A percentile compares a stretch with the other conserved stretches of the same genome.
phyloP scores from a whole-genome alignment of 1,140 invertebrate species.

The Paraescarpia echinospica region DNA sequence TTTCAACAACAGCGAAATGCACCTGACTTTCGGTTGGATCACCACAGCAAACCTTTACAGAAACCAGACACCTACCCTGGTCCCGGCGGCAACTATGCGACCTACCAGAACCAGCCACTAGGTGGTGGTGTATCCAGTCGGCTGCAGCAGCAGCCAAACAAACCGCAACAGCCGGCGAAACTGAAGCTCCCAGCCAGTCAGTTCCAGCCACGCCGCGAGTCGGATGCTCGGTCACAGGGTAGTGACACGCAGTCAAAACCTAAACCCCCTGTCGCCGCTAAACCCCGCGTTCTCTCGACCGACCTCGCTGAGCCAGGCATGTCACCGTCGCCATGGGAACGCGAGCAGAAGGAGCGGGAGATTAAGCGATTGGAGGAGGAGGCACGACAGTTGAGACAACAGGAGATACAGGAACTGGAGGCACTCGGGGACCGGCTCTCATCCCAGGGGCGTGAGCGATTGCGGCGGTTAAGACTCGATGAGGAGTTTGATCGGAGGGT shows the following conservation, averaged over 20 bases:
- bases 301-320: not conserved
- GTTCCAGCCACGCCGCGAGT: constrained; percentile 39
- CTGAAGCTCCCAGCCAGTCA: constrained; percentile 39
- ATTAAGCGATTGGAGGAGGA: constrained; percentile 38
- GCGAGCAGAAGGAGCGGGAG: constrained; percentile 42
- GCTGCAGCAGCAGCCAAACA: constrained; percentile 3
- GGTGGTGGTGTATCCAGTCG: not conserved
- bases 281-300: not conserved
- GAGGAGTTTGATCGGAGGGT: constrained; percentile 54
- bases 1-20: not conserved
- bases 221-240: constrained; percentile 25
- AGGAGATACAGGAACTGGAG: constrained; percentile 49
- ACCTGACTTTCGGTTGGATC: not conserved
- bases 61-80: not conserved
- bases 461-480: constrained; percentile 49
- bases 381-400: constrained; percentile 38
- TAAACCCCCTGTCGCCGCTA: constrained; percentile 9
- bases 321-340: constrained; percentile 52
- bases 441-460: constrained; percentile 49
- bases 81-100: not conserved
- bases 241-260: constrained; percentile 9
- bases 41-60: not conserved
- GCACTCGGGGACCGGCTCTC: constrained; percentile 40
- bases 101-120: not conserved
- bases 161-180: constrained; percentile 17